A percentile compares a stretch with the other conserved stretches of the same genome.
phyloP scores from a whole-genome alignment of 2,797 vertebrate species.

The Pantherophis alleghaniensis region DNA sequence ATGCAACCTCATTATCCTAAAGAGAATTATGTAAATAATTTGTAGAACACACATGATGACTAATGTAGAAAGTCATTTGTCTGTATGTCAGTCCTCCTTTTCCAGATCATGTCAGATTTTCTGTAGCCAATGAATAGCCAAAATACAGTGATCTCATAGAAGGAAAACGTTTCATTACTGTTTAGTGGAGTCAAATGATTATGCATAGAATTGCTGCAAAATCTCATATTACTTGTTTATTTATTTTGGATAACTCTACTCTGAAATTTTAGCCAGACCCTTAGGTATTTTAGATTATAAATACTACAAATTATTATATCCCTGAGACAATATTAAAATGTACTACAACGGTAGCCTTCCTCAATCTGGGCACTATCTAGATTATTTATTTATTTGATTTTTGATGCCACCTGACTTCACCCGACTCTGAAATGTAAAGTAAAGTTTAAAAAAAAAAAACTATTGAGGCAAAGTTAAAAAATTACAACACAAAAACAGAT shows the following conservation, averaged over 20 bases:
- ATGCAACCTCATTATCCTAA: neutral
- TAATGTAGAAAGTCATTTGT: neutral
- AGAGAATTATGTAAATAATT: neutral
- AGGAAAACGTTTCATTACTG: neutral
- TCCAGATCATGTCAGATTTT: neutral
- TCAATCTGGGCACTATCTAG: neutral
- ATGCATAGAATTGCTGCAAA: neutral
- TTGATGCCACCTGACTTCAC: neutral
- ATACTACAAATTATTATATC: neutral
- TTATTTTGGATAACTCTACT: neutral
- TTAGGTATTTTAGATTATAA: neutral
- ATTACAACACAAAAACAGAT: neutral
- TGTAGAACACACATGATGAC: neutral
- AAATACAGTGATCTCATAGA: neutral
- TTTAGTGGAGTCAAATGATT: neutral
- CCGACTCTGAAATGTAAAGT: neutral
- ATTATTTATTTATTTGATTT: neutral
- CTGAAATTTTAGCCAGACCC: neutral
- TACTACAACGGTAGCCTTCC: neutral
- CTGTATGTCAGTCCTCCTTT: neutral
- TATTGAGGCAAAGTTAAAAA: neutral
- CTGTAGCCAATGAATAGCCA: neutral
- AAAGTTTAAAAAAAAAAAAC: neutral
- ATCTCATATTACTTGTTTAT: neutral
- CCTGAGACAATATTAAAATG: neutral